A percentile compares a stretch with the other conserved stretches of the same genome.
These are phyloP conservation scores for Illadopsis cleaveri DNA, from an alignment of 2,113 vertebrate genomes.

Conservation along the genomic window DNA sequence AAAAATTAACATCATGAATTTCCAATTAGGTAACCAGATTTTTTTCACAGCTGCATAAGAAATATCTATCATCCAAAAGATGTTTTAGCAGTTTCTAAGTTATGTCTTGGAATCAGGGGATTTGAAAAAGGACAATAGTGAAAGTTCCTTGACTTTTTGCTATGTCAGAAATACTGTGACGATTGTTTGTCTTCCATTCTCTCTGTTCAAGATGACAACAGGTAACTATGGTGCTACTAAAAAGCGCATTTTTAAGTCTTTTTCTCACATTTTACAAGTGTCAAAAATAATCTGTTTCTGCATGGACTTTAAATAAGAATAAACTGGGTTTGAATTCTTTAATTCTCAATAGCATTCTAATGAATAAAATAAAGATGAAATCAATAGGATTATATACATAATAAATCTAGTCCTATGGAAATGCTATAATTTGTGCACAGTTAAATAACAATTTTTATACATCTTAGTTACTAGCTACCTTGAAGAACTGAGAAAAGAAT, in stretches of 20 bases:
- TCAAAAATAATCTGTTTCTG: not conserved
- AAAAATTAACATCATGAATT: not conserved
- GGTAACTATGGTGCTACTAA: not conserved
- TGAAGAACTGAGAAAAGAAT: not conserved
- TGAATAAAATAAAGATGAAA: constrained; percentile 12
- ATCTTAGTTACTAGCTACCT: not conserved
- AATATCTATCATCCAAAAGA: not conserved
- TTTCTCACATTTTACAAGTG: not conserved
- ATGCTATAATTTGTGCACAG: not conserved
- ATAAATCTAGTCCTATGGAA: constrained; percentile 34
- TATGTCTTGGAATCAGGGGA: not conserved
- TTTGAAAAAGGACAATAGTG: not conserved
- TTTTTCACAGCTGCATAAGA: not conserved
- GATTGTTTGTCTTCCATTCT: not conserved
- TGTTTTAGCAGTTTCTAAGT: not conserved
- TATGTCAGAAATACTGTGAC: not conserved
- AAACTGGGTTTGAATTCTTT: not conserved
- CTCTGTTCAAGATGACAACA: not conserved
- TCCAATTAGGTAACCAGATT: not conserved
- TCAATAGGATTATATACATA: constrained; percentile 1
- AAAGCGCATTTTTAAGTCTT: not conserved
- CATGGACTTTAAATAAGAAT: constrained; percentile 7
- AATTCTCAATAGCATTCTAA: not conserved
- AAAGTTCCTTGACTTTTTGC: not conserved
- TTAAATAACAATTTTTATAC: constrained; percentile 35